Conservation (phyloP, 2,797 vertebrate genomes). For the Pseudochirops cupreus region DNA sequence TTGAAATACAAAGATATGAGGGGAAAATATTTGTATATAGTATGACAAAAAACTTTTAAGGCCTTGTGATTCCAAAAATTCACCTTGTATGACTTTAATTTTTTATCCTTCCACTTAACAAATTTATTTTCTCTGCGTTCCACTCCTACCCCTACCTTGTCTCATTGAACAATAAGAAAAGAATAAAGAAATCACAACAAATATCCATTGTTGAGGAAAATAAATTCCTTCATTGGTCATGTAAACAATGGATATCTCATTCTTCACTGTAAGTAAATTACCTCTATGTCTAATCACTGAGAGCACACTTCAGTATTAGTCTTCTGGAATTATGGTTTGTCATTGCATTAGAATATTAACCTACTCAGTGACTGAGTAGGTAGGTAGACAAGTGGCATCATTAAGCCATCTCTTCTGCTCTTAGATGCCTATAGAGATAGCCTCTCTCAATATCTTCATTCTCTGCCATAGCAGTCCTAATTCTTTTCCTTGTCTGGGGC, state of each 20-base stretch:
- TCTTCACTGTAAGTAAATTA: neutral
- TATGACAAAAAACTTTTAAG: neutral
- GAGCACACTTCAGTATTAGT: neutral
- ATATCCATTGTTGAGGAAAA: neutral
- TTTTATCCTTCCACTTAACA: neutral
- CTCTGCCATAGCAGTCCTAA: neutral
- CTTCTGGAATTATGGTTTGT: neutral
- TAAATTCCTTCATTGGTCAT: neutral
- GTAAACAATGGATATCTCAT: neutral
- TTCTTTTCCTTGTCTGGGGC: no score
- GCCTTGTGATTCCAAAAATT: neutral
- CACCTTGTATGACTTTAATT: neutral
- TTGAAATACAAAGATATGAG: neutral
- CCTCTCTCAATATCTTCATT: neutral
- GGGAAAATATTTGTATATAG: neutral
- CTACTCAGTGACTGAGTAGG: neutral
- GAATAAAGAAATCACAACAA: neutral
- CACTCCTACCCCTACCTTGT: neutral
- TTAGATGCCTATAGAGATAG: neutral
- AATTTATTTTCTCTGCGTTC: neutral
- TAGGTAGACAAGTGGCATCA: neutral
- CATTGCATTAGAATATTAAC: neutral
- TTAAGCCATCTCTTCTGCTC: neutral
- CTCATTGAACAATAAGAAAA: neutral
- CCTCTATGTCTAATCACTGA: neutral